These are phyloP conservation scores for Chelonia mydas DNA, from an alignment of 2,797 vertebrate species.

Conservation along the genomic window DNA sequence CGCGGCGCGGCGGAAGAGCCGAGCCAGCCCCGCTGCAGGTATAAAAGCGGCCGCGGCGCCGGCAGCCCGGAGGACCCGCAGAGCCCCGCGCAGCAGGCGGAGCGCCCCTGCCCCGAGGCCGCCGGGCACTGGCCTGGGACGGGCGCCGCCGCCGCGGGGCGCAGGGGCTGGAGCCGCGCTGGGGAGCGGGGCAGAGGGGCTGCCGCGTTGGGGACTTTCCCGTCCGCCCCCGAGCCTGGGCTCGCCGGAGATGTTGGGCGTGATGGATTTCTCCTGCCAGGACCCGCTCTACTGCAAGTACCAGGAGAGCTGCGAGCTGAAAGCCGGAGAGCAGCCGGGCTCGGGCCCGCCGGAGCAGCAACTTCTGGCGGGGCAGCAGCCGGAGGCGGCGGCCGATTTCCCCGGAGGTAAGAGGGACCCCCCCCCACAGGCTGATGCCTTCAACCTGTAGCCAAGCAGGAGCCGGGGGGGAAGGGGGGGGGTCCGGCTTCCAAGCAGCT, in stretches of 20 bases:
- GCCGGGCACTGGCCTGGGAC: constrained; percentile 15
- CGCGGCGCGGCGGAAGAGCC: constrained; percentile 95
- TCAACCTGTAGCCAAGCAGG: no score
- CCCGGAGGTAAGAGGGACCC: constrained; percentile 83
- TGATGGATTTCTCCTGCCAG: constrained; percentile 93
- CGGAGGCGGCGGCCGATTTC: constrained; percentile 85
- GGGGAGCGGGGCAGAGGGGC: background rate
- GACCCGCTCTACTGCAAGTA: constrained; percentile 90
- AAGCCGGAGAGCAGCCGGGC: constrained; percentile 82
- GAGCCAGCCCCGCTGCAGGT: constrained; percentile 85
- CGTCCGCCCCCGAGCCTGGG: background rate
- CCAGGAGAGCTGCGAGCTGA: constrained; percentile 87
- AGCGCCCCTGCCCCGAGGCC: background rate
- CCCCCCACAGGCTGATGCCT: background rate
- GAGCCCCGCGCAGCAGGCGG: background rate
- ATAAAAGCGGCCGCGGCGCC: constrained; percentile 87
- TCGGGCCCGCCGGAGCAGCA: constrained; percentile 84
- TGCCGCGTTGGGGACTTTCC: background rate
- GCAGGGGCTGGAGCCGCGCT: constrained; percentile 39
- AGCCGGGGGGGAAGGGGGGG: no score
- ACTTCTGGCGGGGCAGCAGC: constrained; percentile 83
- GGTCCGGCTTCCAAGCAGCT: no score
- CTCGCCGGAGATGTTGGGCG: constrained; percentile 87
- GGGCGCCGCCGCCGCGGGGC: constrained; percentile 58
- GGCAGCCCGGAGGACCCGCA: constrained; percentile 23